A percentile compares a stretch with the other conserved stretches of the same genome.
Evolutionary conservation across 2,113 vertebrate species (phyloP).

Genomic region (Oncorhynchus gorbuscha): DNA sequence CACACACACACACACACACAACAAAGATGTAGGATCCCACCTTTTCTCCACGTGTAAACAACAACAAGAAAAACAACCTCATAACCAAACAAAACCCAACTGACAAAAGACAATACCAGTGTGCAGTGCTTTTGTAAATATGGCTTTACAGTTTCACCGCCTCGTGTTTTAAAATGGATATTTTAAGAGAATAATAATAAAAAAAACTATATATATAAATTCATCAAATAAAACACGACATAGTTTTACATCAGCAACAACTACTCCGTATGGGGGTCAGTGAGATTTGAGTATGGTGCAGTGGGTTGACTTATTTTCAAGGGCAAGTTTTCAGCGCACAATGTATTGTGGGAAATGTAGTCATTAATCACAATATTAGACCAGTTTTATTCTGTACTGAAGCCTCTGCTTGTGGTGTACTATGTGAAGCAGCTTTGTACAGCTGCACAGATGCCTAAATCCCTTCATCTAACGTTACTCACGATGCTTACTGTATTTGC

Average conservation of each 20-base stretch:
- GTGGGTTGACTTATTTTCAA: conserved; percentile 46
- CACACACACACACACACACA: no score
- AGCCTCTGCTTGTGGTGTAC: not conserved
- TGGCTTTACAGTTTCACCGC: not conserved
- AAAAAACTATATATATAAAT: no score
- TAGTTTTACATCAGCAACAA: conserved; percentile 49
- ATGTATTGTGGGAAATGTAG: no score
- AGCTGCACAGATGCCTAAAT: not conserved
- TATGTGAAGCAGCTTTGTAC: not conserved
- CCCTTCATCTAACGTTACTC: not conserved
- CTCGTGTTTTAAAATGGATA: not conserved
- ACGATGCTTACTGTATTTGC: not conserved
- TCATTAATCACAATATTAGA: no score
- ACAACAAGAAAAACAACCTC: no score
- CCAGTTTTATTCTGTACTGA: not conserved
- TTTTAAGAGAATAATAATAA: conserved; percentile 47
- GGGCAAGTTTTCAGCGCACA: not conserved
- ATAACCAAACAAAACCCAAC: no score
- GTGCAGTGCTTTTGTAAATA: not conserved
- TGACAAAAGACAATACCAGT: not conserved
- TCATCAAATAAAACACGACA: not conserved
- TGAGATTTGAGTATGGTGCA: conserved; percentile 51
- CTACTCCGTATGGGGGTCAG: conserved; percentile 39
- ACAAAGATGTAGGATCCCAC: not conserved
- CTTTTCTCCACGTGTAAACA: not conserved